Evolutionary conservation across 2,888 invertebrate genomes (phyloP).

Genomic region (Rotaria macrura): DNA sequence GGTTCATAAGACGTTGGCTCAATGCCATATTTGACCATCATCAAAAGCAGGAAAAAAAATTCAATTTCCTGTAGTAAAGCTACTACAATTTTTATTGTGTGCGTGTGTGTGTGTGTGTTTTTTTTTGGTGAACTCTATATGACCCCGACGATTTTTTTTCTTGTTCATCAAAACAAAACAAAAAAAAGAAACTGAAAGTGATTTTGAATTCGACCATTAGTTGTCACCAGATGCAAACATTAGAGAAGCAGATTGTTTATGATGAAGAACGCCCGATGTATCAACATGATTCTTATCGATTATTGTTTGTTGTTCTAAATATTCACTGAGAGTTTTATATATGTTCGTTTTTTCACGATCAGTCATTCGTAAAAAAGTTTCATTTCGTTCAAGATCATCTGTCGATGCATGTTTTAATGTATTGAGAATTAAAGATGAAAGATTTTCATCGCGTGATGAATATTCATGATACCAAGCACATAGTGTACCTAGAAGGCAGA

Average conservation of each 20-base stretch:
- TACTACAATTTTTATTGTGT: background rate
- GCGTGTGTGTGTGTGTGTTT: no score
- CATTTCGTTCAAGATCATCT: conserved; percentile 11
- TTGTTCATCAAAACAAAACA: background rate
- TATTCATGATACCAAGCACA: conserved; percentile 9
- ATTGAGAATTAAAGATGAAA: background rate
- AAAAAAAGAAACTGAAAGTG: background rate
- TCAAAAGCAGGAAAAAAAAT: conserved; percentile 1
- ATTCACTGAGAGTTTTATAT: background rate
- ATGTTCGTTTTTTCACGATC: conserved; percentile 10
- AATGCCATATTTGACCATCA: background rate
- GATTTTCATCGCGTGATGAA: background rate
- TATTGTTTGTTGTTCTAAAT: conserved; percentile 8
- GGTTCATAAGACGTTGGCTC: background rate
- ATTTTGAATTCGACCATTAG: background rate
- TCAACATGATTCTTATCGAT: background rate
- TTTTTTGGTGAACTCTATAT: background rate
- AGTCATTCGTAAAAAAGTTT: background rate
- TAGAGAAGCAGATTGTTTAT: background rate
- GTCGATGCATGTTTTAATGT: background rate
- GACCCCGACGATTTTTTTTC: background rate
- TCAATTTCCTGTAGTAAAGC: background rate
- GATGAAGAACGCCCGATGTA: background rate
- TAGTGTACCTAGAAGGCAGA: no score
- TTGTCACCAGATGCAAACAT: background rate